These are phyloP conservation scores for Schizaphis graminum DNA, from an alignment of 2,888 invertebrate species.

Conservation along the genomic window DNA sequence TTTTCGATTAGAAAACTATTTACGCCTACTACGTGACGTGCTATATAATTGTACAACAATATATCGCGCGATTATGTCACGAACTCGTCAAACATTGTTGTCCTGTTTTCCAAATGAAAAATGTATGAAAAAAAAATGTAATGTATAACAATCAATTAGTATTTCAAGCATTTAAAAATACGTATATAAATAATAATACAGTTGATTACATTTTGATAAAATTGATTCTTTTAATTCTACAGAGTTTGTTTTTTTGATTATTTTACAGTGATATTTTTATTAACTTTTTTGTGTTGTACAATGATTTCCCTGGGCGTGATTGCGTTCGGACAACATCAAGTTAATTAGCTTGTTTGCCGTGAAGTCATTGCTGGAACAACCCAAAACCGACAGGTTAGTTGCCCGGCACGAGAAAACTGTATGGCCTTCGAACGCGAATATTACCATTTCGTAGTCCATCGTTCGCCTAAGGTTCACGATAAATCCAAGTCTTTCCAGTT, in stretches of 20 bases:
- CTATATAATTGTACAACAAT: not conserved
- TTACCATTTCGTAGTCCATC: not conserved
- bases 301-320: not conserved
- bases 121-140: not conserved
- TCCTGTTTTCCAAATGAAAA: not conserved
- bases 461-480: not conserved
- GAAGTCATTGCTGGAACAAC: not conserved
- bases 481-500: not conserved
- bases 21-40: not conserved
- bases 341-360: not conserved
- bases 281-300: not conserved
- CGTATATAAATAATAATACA: too few species aligned
- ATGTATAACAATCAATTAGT: not conserved
- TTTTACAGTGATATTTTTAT: not conserved
- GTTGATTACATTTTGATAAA: not conserved
- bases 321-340: not conserved
- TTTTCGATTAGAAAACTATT: not conserved
- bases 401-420: constrained; percentile 12
- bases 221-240: not conserved
- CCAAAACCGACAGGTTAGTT: not conserved
- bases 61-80: not conserved
- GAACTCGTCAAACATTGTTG: not conserved
- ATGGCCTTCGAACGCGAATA: constrained; percentile 23
- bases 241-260: not conserved
- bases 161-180: not conserved